phyloP scores from a whole-genome alignment of 2,888 invertebrate species.

The Stenolophus ochropezus region DNA sequence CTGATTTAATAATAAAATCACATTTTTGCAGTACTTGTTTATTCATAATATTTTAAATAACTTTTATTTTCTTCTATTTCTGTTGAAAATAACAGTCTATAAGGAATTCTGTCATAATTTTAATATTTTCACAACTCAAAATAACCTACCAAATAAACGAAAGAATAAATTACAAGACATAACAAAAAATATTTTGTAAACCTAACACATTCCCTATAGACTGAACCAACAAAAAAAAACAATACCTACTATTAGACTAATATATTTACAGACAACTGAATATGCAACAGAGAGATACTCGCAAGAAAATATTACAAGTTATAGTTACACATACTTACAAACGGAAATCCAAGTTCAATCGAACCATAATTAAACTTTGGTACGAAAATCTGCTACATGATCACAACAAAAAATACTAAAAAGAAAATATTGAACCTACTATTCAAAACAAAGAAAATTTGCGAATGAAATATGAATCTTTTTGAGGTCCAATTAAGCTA shows the following conservation, averaged over 20 bases:
- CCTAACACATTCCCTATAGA: conserved; percentile 16
- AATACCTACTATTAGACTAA: conserved; percentile 3
- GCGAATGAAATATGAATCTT: neutral
- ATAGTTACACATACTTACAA: neutral
- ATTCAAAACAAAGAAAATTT: neutral
- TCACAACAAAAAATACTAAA: neutral
- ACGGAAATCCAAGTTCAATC: neutral
- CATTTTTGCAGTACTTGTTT: neutral
- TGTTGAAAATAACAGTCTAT: conserved; percentile 1
- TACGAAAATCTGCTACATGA: neutral
- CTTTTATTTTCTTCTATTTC: conserved; percentile 4
- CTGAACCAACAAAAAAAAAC: conserved; percentile 4
- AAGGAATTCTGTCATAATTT: neutral
- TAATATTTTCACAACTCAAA: neutral
- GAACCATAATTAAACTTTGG: neutral
- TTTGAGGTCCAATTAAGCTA: neutral
- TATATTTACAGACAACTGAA: conserved; percentile 31
- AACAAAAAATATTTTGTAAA: conserved; percentile 5
- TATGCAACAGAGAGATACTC: conserved; percentile 5
- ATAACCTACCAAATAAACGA: neutral
- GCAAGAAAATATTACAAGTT: conserved; percentile 5
- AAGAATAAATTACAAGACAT: conserved; percentile 2
- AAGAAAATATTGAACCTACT: neutral
- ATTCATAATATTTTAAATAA: neutral
- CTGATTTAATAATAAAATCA: conserved; percentile 27